Evolutionary conservation across 92 coral and sea anemone species (phyloP), one percentile per base, ranked within the genome.

Genomic region (Parazoanthus darwini): DNA sequence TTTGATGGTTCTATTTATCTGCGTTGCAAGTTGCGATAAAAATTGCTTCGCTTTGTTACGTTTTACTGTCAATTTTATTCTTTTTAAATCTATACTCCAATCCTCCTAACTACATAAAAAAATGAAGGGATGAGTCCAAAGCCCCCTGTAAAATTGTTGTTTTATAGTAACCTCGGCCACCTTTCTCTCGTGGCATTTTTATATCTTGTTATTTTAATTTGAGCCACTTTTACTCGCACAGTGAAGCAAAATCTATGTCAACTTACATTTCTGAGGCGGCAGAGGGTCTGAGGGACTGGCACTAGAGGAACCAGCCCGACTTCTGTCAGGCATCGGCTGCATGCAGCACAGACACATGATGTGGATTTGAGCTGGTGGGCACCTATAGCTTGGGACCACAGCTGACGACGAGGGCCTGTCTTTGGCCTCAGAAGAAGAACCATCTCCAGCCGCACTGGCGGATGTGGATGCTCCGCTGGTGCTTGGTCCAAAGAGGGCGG

Each of bases 221-320:
- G 10, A 13, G 4, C 18, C 18, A 18, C 20, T 58, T 1, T 18
- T 58, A 1, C 4, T 22, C 59, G 42, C 42, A 39, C 35, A 29
- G 3, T n/a, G 68, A 79, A 23, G 43, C 35, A 87, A 26, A 26
- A 6, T 76, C 72, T 26, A 20, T 29, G 25, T 33, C 9, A 38
- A 90, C 95, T 91, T 90, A 94, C 98, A 96, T 85, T 96, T 96
- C 91, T 94, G 95, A 82, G 93, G 89, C 25, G 94, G 92, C 29
- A 90, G 46, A 2, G 82, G 42, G 14, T 26, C 86, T 71, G 78
- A 44, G 38, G 90, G 80, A 23, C 46, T 56, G 54, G 80, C 48
- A 29, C 65, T 79, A 44, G 48, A n/a, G 43, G 65, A n/a, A 43
- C 72, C 76, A 35, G 87, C 42, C 76, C 91, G 90, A 16, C 67